Percentiles rank a stretch among this genome's conserved stretches.
These are phyloP conservation scores for Cepaea nemoralis DNA, from an alignment of 1,140 invertebrate genomes.

Conservation along the genomic window DNA sequence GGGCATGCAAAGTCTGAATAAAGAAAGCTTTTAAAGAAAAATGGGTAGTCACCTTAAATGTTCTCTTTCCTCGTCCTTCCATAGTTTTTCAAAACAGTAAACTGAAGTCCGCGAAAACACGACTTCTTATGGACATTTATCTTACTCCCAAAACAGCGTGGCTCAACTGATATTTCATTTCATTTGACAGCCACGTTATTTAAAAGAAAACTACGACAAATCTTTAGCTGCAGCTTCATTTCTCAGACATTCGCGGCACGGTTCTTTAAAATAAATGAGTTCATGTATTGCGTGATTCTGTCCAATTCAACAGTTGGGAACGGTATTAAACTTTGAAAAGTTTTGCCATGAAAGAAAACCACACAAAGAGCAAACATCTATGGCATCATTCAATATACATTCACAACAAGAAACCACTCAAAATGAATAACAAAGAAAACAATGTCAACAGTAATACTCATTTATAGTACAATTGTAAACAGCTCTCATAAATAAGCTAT, in stretches of 20 bases:
- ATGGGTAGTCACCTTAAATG: slow-evolving; percentile 6
- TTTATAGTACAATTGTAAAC: no score
- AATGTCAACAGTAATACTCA: no score
- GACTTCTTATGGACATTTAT: not conserved
- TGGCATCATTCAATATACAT: not conserved
- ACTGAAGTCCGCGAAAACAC: not conserved
- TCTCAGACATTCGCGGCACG: no score
- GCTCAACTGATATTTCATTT: not conserved
- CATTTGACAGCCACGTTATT: not conserved
- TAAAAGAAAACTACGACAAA: not conserved
- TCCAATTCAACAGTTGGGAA: no score
- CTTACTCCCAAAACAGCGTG: not conserved
- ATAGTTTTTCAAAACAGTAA: not conserved
- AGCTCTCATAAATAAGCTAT: no score
- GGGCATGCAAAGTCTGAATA: not conserved
- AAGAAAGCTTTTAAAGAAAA: not conserved
- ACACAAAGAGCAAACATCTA: not conserved
- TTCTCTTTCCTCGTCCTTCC: not conserved
- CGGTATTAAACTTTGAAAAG: no score
- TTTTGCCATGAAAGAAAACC: no score
- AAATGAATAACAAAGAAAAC: not conserved
- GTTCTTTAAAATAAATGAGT: no score
- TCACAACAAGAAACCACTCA: not conserved
- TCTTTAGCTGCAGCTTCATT: no score
- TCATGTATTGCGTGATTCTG: no score